Evolutionary conservation across 2,797 vertebrate species (phyloP).

Genomic region (Typhlichthys subterraneus): DNA sequence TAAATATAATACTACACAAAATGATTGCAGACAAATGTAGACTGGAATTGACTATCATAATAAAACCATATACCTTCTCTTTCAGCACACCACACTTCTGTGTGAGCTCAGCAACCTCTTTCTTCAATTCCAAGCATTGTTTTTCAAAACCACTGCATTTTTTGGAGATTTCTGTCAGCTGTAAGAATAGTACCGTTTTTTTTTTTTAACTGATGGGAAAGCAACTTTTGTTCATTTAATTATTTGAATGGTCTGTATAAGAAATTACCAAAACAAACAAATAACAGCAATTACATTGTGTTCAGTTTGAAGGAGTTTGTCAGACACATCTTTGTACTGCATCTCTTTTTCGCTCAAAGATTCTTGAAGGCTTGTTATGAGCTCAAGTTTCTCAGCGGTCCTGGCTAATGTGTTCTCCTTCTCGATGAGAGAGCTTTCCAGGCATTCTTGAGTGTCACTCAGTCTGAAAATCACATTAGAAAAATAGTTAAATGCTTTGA

Average conservation of each 20-base stretch:
- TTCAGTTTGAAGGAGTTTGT: slow-evolving; percentile 82
- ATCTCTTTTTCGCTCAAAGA: slow-evolving; percentile 79
- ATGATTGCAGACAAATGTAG: neutral
- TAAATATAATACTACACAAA: neutral
- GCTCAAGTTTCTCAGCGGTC: slow-evolving; percentile 79
- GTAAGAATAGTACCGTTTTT: slow-evolving; percentile 21
- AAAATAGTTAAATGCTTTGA: neutral
- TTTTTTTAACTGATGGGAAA: neutral
- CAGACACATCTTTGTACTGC: slow-evolving; percentile 75
- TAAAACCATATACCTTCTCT: slow-evolving; percentile 75
- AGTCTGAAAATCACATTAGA: slow-evolving; percentile 65
- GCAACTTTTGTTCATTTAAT: neutral
- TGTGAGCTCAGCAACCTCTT: slow-evolving; percentile 74
- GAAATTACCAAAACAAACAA: neutral
- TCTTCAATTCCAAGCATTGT: slow-evolving; percentile 78
- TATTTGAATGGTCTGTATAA: neutral
- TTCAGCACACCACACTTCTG: slow-evolving; percentile 81
- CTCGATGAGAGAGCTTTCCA: slow-evolving; percentile 86
- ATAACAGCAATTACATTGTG: slow-evolving; percentile 67
- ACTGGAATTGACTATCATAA: no score
- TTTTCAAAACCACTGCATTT: slow-evolving; percentile 78
- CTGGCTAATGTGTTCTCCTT: slow-evolving; percentile 85
- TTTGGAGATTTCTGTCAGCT: slow-evolving; percentile 80
- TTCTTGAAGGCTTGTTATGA: slow-evolving; percentile 76
- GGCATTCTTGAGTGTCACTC: slow-evolving; percentile 83